Evolutionary conservation across 2,797 vertebrate species (phyloP), one percentile per base, ranked within the genome.

Genomic region (Protonibea diacanthus): DNA sequence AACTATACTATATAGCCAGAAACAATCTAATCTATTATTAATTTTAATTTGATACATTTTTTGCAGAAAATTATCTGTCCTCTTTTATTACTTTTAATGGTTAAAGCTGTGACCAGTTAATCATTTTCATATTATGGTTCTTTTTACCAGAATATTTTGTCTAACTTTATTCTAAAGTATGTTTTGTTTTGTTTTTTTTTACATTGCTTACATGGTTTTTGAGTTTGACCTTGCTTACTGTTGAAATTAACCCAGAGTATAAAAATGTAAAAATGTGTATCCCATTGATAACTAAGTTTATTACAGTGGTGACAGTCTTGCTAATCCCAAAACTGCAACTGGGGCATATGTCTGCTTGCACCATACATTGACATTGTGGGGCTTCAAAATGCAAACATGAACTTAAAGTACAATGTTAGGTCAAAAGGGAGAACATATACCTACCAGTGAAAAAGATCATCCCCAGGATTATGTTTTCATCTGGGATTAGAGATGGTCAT

Each of bases 381-480:
- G 18, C 48, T 55, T 74, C 11, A 45, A 60, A 74, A 78, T 75
- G 61, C 20, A 86, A 81, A 79, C 38, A 59, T 78, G 6, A 80
- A 61, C 51, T 76, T 86, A 77, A 78, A 83, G 61, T 74, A 52
- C 73, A 80, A 58, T 71, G 64, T 74, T 65, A 5, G 63, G 21
- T 86, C 81, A 81, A 56, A 68, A 69, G 52, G 79, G 45, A 72
- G 81, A 76, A 63, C 44, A 40, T 77, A 27, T 79, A 84, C 76
- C 78, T 82, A 86, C 40, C 74, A 82, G 71, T 83, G 73, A 80
- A 89, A 91, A 88, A 88, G 81, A 92, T 94, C 81, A 94, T 94
- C 89, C 77, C 60, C 80, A 85, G 94, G 94, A 95, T 95, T 95
- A 96, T 91, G 79, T 93, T 95, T 94, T 94, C 88, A 95, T 95